Evolutionary conservation across 2,797 vertebrate species (phyloP).

Genomic region (Antrozous pallidus): DNA sequence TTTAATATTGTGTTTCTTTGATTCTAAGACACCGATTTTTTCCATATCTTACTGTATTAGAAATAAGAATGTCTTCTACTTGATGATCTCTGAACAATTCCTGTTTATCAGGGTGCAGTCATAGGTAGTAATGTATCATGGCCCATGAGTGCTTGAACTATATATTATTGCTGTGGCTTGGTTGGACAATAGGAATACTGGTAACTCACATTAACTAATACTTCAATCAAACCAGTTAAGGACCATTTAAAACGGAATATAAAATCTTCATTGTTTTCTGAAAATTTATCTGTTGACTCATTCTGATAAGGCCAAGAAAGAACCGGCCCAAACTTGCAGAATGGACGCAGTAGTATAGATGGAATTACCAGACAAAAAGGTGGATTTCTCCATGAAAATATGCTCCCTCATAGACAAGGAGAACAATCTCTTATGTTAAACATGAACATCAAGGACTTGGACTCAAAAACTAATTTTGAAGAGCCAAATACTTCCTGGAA

Average conservation of each 20-base stretch:
- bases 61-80: neutral
- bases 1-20: neutral
- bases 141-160: neutral
- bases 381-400: neutral
- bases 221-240: neutral
- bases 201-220: neutral
- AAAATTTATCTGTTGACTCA: neutral
- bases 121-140: neutral
- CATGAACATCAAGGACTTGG: neutral
- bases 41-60: neutral
- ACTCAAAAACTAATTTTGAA: neutral
- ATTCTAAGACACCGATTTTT: neutral
- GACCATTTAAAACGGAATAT: neutral
- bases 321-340: neutral
- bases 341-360: neutral
- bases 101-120: too few relatives aligned
- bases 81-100: neutral
- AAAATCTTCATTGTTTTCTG: neutral
- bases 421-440: neutral
- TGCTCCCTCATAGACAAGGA: neutral
- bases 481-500: neutral
- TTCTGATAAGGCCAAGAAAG: neutral
- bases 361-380: neutral
- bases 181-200: neutral
- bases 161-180: neutral